phyloP scores from a whole-genome alignment of 2,113 vertebrate genomes.

The Setophaga petechia region DNA sequence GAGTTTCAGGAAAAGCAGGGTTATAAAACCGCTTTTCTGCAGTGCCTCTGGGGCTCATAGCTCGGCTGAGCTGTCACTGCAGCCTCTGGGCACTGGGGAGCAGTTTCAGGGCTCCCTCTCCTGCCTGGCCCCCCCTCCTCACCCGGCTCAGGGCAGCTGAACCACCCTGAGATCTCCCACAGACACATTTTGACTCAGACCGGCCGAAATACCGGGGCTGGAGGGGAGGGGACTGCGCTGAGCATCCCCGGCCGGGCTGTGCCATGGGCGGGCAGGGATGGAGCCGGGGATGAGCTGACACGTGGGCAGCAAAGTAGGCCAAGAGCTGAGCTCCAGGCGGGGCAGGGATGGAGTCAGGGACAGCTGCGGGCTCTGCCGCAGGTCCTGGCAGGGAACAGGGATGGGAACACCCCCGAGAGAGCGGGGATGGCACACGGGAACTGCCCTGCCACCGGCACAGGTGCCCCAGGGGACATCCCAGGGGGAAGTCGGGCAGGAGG shows the following conservation, averaged over 20 bases:
- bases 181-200: background rate
- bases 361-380: background rate
- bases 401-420: fast-evolving
- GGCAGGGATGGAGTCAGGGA: background rate
- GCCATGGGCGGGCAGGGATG: background rate
- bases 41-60: background rate
- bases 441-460: fast-evolving
- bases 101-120: background rate
- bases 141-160: fast-evolving
- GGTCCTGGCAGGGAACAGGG: fast-evolving
- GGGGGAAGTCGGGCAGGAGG: background rate
- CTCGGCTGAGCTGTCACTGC: background rate
- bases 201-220: background rate
- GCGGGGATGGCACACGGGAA: background rate
- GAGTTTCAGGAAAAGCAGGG: background rate
- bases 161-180: background rate
- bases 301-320: background rate
- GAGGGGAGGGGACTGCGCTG: background rate
- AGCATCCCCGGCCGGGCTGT: background rate
- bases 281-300: background rate
- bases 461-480: background rate
- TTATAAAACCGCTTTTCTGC: background rate
- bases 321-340: background rate
- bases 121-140: background rate
- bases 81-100: background rate